Conservation (phyloP, 2,888 invertebrate species). For the Plemyria rubiginata region DNA sequence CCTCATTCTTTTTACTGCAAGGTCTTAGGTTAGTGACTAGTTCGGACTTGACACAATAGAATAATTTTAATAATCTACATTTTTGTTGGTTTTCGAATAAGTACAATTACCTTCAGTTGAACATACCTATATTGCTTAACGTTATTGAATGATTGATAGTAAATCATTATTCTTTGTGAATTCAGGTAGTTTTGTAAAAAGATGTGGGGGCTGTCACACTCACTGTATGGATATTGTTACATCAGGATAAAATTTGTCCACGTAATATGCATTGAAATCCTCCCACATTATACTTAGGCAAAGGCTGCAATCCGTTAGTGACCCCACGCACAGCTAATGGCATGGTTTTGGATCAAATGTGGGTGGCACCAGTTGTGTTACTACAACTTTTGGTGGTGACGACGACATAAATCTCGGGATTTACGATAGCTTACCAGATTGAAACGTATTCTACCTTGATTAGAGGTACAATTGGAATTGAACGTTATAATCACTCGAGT, state of each 20-base stretch:
- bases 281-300: conserved; percentile 30
- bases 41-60: background rate
- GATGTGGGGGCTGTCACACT: background rate
- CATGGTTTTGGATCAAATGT: conserved; percentile 41
- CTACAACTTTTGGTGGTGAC: conserved; percentile 23
- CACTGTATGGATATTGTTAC: conserved; percentile 7
- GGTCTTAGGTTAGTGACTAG: background rate
- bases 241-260: conserved; percentile 15
- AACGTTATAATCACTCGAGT: background rate
- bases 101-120: background rate
- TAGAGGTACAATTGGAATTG: background rate
- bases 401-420: conserved; percentile 22
- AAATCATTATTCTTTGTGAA: no score
- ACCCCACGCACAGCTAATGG: conserved; percentile 38
- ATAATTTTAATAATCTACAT: background rate
- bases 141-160: no score
- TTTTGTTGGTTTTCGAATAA: background rate
- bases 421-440: conserved; percentile 16
- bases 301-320: conserved; percentile 36
- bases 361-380: conserved; percentile 36
- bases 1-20: background rate
- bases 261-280: conserved; percentile 27
- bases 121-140: no score
- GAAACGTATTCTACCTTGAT: background rate
- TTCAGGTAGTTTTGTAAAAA: no score